Evolutionary conservation across 2,113 vertebrate genomes (phyloP).

Genomic region (Vireo altiloquus): DNA sequence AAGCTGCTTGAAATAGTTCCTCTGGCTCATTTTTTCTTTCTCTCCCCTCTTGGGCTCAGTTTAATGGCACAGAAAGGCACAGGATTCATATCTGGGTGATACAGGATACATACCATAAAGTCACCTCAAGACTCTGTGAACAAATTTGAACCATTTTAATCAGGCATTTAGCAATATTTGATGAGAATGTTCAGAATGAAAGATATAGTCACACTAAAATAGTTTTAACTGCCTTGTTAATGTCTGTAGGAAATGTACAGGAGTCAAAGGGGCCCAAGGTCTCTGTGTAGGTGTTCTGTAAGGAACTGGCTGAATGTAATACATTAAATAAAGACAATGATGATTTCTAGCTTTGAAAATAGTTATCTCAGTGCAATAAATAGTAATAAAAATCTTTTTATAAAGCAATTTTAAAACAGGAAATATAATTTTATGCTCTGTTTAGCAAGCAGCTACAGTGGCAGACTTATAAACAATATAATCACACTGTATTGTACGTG

Average conservation of each 20-base stretch:
- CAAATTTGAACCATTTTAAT: not conserved
- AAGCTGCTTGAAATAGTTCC: no score
- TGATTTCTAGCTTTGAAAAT: not conserved
- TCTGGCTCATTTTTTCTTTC: no score
- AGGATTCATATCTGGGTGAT: no score
- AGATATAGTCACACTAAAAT: not conserved
- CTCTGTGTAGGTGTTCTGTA: not conserved
- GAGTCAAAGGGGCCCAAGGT: accelerated
- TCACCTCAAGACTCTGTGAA: not conserved
- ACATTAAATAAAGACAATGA: not conserved
- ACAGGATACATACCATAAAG: no score
- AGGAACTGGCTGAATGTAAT: not conserved
- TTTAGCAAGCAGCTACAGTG: not conserved
- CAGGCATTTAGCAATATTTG: not conserved
- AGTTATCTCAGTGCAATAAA: not conserved
- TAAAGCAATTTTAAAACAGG: not conserved
- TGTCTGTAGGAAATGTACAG: not conserved
- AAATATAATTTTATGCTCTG: conserved; percentile 9
- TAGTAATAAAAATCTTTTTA: not conserved
- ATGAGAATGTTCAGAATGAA: not conserved
- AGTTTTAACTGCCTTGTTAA: not conserved
- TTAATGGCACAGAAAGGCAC: no score
- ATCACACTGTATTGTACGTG: not conserved
- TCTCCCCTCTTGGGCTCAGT: no score
- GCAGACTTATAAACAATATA: not conserved